A percentile compares a stretch with the other conserved stretches of the same genome.
These are phyloP conservation scores for Acestrorhynchus altus DNA, from an alignment of 2,797 vertebrate species.

Conservation along the genomic window DNA sequence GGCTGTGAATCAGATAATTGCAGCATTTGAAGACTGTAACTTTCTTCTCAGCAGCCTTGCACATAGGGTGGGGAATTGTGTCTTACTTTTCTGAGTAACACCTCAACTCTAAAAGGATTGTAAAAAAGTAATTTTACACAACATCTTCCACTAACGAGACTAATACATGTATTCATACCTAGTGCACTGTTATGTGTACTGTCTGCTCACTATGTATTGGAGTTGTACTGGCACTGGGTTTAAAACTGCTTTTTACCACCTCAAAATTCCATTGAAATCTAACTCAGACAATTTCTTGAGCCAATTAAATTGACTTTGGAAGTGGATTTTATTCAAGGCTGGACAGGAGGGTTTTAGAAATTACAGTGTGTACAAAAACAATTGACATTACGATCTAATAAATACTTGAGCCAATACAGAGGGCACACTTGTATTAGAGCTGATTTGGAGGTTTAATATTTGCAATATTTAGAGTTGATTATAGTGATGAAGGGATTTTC, in stretches of 20 bases:
- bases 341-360: not conserved
- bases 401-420: not conserved
- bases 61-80: not conserved
- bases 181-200: too few relatives aligned
- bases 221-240: too few relatives aligned
- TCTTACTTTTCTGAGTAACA: not conserved
- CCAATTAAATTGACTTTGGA: not conserved
- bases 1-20: constrained; percentile 19
- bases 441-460: not conserved
- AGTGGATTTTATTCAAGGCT: not conserved
- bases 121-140: too few relatives aligned
- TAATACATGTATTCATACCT: not conserved
- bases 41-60: not conserved
- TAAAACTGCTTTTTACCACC: not conserved
- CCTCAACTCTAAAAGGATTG: not conserved
- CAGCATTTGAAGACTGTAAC: not conserved
- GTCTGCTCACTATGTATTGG: too few relatives aligned
- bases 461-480: too few relatives aligned
- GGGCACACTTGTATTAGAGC: not conserved
- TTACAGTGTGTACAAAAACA: not conserved
- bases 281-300: not conserved
- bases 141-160: too few relatives aligned
- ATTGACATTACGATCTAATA: not conserved
- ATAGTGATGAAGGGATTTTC: too few relatives aligned
- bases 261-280: not conserved